Evolutionary conservation across 2,113 vertebrate genomes (phyloP).

Genomic region (Triplophysa tibetana): DNA sequence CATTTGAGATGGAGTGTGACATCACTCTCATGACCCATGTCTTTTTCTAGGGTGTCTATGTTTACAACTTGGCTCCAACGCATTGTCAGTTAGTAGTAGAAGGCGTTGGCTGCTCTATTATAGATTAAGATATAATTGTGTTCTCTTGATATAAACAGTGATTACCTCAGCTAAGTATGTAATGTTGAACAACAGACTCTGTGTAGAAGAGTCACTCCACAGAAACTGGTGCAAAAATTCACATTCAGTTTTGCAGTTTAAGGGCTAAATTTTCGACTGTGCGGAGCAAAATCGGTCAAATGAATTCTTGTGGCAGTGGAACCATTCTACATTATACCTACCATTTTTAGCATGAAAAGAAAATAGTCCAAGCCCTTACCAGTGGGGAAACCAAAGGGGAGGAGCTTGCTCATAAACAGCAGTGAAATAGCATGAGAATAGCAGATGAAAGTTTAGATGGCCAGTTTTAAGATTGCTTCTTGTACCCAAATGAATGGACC

Average conservation of each 20-base stretch:
- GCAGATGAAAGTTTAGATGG: conserved; percentile 41
- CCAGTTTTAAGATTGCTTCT: not conserved
- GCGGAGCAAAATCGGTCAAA: conserved; percentile 34
- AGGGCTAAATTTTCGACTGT: conserved; percentile 8
- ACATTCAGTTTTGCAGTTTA: not conserved
- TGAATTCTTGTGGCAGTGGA: conserved; percentile 61
- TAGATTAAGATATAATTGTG: conserved; percentile 56
- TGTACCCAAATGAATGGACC: not conserved
- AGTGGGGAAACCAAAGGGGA: conserved; percentile 25
- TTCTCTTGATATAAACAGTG: conserved; percentile 46
- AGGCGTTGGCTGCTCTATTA: conserved; percentile 51
- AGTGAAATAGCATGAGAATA: conserved; percentile 56
- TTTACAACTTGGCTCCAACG: conserved; percentile 42
- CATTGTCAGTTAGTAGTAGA: conserved; percentile 44
- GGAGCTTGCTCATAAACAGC: conserved; percentile 31
- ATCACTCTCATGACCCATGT: conserved; percentile 21
- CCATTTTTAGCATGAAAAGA: conserved; percentile 45
- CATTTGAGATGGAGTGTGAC: conserved; percentile 31
- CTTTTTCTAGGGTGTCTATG: conserved; percentile 35
- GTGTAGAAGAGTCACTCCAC: conserved; percentile 34
- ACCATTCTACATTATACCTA: conserved; percentile 37
- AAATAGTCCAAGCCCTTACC: conserved; percentile 14
- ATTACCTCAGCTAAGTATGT: conserved; percentile 55
- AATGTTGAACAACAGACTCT: conserved; percentile 23
- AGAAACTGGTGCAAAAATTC: conserved; percentile 1